These are phyloP conservation scores for Drosophila murphyi DNA, from an alignment of 1,140 invertebrate species.

Conservation along the genomic window DNA sequence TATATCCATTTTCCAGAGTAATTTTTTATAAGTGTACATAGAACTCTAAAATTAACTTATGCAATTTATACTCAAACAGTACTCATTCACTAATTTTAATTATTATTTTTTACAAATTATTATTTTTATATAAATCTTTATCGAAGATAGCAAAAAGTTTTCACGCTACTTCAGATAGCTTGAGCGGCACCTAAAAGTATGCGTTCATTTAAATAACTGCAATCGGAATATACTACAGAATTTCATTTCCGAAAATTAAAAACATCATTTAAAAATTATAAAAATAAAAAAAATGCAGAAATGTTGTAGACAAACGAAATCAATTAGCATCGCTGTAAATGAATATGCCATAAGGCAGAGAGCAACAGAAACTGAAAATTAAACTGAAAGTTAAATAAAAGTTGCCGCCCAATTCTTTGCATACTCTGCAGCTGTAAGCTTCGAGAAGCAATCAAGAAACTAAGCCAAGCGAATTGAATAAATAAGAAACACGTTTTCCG, in stretches of 20 bases:
- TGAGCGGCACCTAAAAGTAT: slow-evolving; percentile 61
- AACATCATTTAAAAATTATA: not conserved
- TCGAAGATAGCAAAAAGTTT: no score
- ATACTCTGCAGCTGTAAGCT: slow-evolving; percentile 19
- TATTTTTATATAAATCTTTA: no score
- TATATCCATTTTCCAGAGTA: no score
- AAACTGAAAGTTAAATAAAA: slow-evolving; percentile 5
- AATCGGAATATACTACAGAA: not conserved
- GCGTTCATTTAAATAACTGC: slow-evolving; percentile 5
- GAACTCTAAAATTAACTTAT: no score
- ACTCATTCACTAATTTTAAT: no score
- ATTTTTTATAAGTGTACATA: no score
- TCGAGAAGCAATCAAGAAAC: slow-evolving; percentile 75
- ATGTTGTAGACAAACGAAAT: slow-evolving; percentile 16
- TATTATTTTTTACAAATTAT: no score
- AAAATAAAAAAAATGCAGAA: slow-evolving; percentile 18
- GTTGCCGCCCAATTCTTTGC: not conserved
- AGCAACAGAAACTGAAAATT: slow-evolving; percentile 9
- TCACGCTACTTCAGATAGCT: not conserved
- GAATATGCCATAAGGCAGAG: slow-evolving; percentile 29
- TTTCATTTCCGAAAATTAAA: not conserved
- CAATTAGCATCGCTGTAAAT: slow-evolving; percentile 46
- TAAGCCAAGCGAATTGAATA: slow-evolving; percentile 82
- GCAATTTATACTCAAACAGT: no score
- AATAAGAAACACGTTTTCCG: slow-evolving; percentile 69